Conservation (phyloP, 2,888 invertebrate genomes). For the Stenodera caucasica region DNA sequence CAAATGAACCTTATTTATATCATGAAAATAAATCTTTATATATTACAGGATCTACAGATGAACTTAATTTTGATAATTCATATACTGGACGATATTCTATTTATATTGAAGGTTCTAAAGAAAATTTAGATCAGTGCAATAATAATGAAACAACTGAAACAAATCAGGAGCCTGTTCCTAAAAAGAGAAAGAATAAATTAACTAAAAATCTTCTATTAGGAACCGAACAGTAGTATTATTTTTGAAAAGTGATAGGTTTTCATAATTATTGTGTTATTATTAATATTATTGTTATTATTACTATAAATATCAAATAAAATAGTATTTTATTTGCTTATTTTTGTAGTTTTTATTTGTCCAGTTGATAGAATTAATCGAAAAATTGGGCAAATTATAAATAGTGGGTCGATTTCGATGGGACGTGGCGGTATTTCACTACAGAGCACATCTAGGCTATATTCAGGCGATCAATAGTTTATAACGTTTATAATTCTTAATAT, state of each 20-base stretch:
- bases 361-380: too few species aligned
- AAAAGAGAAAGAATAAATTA: constrained; percentile 26
- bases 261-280: not conserved
- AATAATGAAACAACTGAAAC: constrained; percentile 15
- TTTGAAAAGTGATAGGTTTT: not conserved
- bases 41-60: constrained; percentile 24
- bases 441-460: too few species aligned
- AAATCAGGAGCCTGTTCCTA: constrained; percentile 18
- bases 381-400: too few species aligned
- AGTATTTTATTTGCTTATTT: not conserved
- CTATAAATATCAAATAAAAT: not conserved
- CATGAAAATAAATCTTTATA: constrained; percentile 26
- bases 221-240: constrained; percentile 8
- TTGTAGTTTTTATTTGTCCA: too few species aligned
- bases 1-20: constrained; percentile 11
- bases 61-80: constrained; percentile 10
- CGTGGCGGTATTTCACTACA: too few species aligned
- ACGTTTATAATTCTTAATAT: too few species aligned
- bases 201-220: constrained; percentile 25
- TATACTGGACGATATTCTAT: constrained; percentile 23
- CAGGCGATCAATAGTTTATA: too few species aligned
- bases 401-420: too few species aligned
- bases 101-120: constrained; percentile 24
- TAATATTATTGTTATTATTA: too few species aligned
- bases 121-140: constrained; percentile 21